Evolutionary conservation across 2,888 invertebrate species (phyloP), one percentile per base, ranked within the genome.

Genomic region (Ennomos fuscantarius): DNA sequence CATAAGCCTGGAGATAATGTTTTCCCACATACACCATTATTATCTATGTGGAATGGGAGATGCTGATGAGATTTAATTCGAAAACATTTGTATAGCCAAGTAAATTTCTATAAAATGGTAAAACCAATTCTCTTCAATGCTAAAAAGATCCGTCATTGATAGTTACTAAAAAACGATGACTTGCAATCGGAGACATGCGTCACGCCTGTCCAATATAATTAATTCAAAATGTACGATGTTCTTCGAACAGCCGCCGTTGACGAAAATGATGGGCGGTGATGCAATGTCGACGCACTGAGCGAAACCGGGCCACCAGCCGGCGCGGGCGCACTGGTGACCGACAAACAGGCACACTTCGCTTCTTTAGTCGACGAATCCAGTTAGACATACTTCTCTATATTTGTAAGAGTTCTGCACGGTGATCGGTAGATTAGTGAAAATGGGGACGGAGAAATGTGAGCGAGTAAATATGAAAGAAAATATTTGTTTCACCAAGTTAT

Each of bases 201-300:
- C 51, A 49, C 35, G 8, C 43, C 12, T 46, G 32, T 11, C 9
- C 12, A 15, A 44, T 46, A 9, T 33, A 52, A 58, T 58, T 53
- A 53, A 58, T 58, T 44, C 44, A 44, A 1, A 35, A 31, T 39
- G 52, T 24, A 56, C 11, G 37, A 13, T 49, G 37, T 53, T 58
- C 53, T 48, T 49, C 32, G 53, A 53, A 40, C 31, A 41, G 48
- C 39, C 8, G 32, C 11, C 36, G 44, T 58, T 62, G 61, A 57
- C 60, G 56, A 62, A 65, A 63, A 63, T 56, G 61, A 62, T 67
- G 57, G 48, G 10, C 46, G 49, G 40, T 67, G 67, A 67, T 62
- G 67, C 60, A 65, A 65, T 37, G 59, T 34, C 50, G 55, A 60
- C 51, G 49, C 62, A 54, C 54, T 46, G 52, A 56, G 37, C 53